Evolutionary conservation across 2,113 vertebrate genomes (phyloP).

Genomic region (Mesocricetus auratus): DNA sequence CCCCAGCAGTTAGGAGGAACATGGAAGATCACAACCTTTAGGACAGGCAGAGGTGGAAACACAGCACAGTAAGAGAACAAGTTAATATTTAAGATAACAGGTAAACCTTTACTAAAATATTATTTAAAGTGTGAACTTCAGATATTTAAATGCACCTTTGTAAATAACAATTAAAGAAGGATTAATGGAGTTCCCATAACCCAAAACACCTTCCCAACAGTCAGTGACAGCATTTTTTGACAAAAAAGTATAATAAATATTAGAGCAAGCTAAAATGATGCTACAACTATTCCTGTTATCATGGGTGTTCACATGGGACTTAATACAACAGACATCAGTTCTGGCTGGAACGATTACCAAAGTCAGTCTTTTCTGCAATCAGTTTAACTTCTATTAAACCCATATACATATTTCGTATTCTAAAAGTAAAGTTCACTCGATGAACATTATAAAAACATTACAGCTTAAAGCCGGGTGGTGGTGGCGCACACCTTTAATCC

Average conservation of each 20-base stretch:
- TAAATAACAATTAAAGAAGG: not conserved
- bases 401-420: not conserved
- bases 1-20: not conserved
- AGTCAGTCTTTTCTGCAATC: not conserved
- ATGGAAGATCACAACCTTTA: too few species aligned
- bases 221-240: not conserved
- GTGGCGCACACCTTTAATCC: too few species aligned
- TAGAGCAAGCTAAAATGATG: not conserved
- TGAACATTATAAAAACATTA: not conserved
- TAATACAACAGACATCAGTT: accelerated
- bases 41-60: not conserved
- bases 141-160: not conserved
- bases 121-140: not conserved
- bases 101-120: not conserved
- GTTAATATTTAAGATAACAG: not conserved
- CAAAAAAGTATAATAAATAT: not conserved
- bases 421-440: not conserved
- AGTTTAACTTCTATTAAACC: not conserved
- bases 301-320: not conserved
- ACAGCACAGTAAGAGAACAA: not conserved
- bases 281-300: not conserved
- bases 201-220: not conserved
- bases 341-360: not conserved
- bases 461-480: too few species aligned
- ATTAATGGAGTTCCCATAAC: not conserved